A percentile compares a stretch with the other conserved stretches of the same genome.
phyloP scores from a whole-genome alignment of 1,140 invertebrate species.

The Goniozus legneri region DNA sequence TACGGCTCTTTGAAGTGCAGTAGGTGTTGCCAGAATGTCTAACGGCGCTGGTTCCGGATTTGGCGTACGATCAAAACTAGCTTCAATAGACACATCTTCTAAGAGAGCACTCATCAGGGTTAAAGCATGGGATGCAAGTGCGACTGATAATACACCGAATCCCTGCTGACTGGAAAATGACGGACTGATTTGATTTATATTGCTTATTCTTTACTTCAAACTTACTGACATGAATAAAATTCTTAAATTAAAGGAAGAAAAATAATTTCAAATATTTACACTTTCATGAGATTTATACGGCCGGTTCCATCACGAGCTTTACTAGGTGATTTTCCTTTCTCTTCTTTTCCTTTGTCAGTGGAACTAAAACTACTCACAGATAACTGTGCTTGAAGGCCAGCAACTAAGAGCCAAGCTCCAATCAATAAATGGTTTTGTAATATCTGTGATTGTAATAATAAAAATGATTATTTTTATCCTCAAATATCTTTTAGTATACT shows the following conservation, averaged over 20 bases:
- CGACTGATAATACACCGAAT: conserved; percentile 78
- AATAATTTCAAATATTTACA: conserved; percentile 53
- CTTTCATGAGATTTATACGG: conserved; percentile 66
- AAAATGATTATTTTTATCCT: conserved; percentile 15
- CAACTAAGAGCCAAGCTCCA: conserved; percentile 81
- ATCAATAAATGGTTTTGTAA: conserved; percentile 86
- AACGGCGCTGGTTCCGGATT: conserved; percentile 57
- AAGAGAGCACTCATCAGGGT: conserved; percentile 60
- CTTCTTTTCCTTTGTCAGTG: conserved; percentile 59
- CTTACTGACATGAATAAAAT: neutral
- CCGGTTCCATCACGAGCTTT: conserved; percentile 61
- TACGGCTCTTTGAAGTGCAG: conserved; percentile 66
- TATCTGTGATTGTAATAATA: conserved; percentile 55
- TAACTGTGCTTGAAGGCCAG: conserved; percentile 75
- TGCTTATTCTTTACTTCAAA: neutral
- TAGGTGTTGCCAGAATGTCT: conserved; percentile 59
- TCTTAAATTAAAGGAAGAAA: neutral
- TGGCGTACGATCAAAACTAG: conserved; percentile 36
- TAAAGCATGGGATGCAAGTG: conserved; percentile 71
- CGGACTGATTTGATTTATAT: neutral
- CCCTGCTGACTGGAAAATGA: conserved; percentile 63
- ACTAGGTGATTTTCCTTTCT: conserved; percentile 64
- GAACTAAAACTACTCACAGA: conserved; percentile 56
- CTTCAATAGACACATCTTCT: conserved; percentile 59
- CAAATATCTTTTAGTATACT: conserved; percentile 1